Conservation (phyloP, 1,140 invertebrate genomes). For the Watersipora subatra region DNA sequence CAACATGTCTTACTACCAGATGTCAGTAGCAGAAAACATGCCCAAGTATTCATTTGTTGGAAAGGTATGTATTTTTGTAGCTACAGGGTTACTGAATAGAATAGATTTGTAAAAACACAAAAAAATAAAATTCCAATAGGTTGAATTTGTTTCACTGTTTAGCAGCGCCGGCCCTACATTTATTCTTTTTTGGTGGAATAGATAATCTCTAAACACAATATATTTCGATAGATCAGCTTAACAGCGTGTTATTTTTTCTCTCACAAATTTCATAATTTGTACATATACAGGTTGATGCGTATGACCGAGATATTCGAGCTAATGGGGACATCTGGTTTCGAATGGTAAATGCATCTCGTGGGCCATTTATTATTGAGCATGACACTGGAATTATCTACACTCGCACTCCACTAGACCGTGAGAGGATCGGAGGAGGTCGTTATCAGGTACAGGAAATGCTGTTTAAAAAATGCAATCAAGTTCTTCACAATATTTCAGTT, state of each 20-base stretch:
- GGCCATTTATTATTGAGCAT: conserved; percentile 42
- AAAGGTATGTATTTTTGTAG: neutral
- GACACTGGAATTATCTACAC: conserved; percentile 57
- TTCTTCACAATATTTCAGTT: too few species aligned
- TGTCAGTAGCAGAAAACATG: conserved; percentile 46
- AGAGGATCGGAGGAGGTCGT: conserved; percentile 48
- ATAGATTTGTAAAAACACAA: too few species aligned
- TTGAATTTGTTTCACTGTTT: too few species aligned
- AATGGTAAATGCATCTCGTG: conserved; percentile 10
- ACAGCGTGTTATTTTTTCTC: too few species aligned
- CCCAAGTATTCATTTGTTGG: conserved; percentile 18
- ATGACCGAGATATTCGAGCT: conserved; percentile 65
- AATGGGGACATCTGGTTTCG: conserved; percentile 47
- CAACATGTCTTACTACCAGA: conserved; percentile 51
- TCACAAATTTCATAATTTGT: too few species aligned
- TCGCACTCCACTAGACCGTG: conserved; percentile 58
- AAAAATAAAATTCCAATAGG: too few species aligned
- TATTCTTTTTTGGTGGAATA: too few species aligned
- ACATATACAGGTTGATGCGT: conserved; percentile 54
- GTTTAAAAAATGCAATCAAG: too few species aligned
- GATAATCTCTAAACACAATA: too few species aligned
- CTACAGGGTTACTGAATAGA: too few species aligned
- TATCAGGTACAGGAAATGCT: neutral
- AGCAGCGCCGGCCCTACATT: too few species aligned
- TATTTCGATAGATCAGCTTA: too few species aligned